A percentile compares a stretch with the other conserved stretches of the same genome.
phyloP scores from a whole-genome alignment of 2,797 vertebrate genomes.

The Microctenopoma stevenorrisi region DNA sequence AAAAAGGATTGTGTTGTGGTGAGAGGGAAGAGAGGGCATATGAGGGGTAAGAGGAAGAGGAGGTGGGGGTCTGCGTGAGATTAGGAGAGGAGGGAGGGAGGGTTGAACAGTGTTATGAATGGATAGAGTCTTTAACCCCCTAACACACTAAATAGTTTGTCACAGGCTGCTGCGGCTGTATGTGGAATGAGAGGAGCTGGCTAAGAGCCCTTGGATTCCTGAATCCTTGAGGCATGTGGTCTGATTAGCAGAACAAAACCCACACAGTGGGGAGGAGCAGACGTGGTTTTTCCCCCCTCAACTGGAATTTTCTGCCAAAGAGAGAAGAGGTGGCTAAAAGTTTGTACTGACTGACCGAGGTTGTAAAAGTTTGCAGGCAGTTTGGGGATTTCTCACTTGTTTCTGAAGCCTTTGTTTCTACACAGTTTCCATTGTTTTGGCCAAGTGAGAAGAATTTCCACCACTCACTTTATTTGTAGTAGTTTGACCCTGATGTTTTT shows the following conservation, averaged over 20 bases:
- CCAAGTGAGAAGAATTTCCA: slow-evolving; percentile 35
- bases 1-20: slow-evolving; percentile 65
- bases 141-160: slow-evolving; percentile 81
- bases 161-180: slow-evolving; percentile 79
- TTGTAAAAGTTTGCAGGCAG: slow-evolving; percentile 57
- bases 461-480: slow-evolving; percentile 4
- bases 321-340: slow-evolving; percentile 65
- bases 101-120: slow-evolving; percentile 80
- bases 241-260: slow-evolving; percentile 85
- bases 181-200: slow-evolving; percentile 79
- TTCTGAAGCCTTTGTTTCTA: slow-evolving; percentile 39
- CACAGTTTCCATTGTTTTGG: slow-evolving; percentile 29
- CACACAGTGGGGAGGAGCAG: slow-evolving; percentile 83
- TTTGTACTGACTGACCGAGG: slow-evolving; percentile 61
- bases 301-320: slow-evolving; percentile 77
- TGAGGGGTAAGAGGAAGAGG: slow-evolving; percentile 71
- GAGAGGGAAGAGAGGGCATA: slow-evolving; percentile 72
- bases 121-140: slow-evolving; percentile 84
- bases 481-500: not conserved
- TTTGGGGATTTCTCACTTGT: slow-evolving; percentile 55
- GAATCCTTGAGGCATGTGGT: slow-evolving; percentile 83
- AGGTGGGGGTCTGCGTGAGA: slow-evolving; percentile 63
- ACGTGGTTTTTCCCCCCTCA: slow-evolving; percentile 49
- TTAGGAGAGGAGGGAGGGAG: slow-evolving; percentile 59
- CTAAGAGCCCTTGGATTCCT: slow-evolving; percentile 81